phyloP scores from a whole-genome alignment of 2,888 invertebrate species.

The Drosophila monieri region DNA sequence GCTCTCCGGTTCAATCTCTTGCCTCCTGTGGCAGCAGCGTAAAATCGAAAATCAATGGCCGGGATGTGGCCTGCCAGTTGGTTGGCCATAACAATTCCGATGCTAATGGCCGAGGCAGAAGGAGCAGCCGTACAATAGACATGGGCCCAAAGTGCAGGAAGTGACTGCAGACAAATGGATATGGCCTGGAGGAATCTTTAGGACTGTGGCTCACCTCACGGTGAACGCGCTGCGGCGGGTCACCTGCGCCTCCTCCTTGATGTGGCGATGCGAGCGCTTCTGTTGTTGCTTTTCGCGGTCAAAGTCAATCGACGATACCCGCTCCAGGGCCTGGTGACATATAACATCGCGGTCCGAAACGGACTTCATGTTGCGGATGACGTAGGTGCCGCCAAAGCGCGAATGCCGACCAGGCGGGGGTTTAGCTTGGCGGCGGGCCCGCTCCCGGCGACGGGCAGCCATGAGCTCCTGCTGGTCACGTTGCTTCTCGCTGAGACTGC shows the following conservation, averaged over 20 bases:
- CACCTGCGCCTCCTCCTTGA: constrained; percentile 87
- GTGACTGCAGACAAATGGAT: constrained; percentile 63
- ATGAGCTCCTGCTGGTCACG: constrained; percentile 93
- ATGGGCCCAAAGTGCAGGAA: constrained; percentile 65
- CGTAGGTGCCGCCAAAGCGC: constrained; percentile 96
- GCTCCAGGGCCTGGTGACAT: constrained; percentile 93
- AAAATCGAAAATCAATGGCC: constrained; percentile 77
- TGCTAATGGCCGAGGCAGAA: constrained; percentile 64
- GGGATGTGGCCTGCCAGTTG: constrained; percentile 63
- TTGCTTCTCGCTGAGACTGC: constrained; percentile 92
- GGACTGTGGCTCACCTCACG: constrained; percentile 86
- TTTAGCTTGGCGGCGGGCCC: constrained; percentile 81
- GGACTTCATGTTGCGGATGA: constrained; percentile 96
- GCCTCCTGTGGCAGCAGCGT: constrained; percentile 49
- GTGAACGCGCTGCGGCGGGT: constrained; percentile 94
- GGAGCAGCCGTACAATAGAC: constrained; percentile 53
- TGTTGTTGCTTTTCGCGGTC: constrained; percentile 90
- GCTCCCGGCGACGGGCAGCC: constrained; percentile 90
- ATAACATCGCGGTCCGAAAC: constrained; percentile 95
- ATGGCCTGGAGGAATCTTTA: constrained; percentile 11
- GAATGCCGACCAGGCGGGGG: constrained; percentile 88
- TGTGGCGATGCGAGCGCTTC: constrained; percentile 89
- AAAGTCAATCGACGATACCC: constrained; percentile 91
- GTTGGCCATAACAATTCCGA: constrained; percentile 69
- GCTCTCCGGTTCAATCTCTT: constrained; percentile 40